A percentile compares a stretch with the other conserved stretches of the same genome.
Conservation (phyloP, 2,113 vertebrate genomes). For the Rhynchopsitta pachyrhyncha region DNA sequence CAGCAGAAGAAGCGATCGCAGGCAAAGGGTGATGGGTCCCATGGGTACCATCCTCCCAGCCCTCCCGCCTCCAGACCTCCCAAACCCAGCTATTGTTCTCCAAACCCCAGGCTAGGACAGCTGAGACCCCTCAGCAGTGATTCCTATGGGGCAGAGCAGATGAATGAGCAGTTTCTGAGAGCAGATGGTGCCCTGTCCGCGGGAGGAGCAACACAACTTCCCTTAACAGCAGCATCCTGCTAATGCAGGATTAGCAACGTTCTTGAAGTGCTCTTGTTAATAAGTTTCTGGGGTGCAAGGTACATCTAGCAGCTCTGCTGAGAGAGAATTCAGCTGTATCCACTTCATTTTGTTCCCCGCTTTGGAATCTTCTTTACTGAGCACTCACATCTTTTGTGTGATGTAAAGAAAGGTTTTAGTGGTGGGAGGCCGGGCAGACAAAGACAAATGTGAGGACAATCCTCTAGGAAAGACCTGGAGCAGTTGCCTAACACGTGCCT, state of each 20-base stretch:
- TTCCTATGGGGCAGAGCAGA: slow-evolving; percentile 25
- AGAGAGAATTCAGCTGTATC: background rate
- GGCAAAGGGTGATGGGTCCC: background rate
- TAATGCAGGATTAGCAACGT: slow-evolving; percentile 29
- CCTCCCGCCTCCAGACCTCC: background rate
- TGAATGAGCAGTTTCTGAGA: slow-evolving; percentile 60
- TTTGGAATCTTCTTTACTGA: background rate
- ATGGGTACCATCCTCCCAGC: background rate
- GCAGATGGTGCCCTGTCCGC: slow-evolving; percentile 69
- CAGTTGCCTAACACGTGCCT: rapidly evolving
- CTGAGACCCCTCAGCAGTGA: slow-evolving; percentile 39
- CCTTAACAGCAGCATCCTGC: slow-evolving; percentile 39
- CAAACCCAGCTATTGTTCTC: slow-evolving; percentile 53
- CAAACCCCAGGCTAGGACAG: slow-evolving; percentile 34
- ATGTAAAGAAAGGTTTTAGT: background rate
- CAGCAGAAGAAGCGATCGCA: background rate
- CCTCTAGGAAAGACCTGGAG: background rate
- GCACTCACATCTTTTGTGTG: rapidly evolving
- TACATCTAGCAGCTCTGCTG: background rate
- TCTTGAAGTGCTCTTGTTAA: slow-evolving; percentile 50
- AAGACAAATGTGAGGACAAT: background rate
- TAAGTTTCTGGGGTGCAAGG: slow-evolving; percentile 6
- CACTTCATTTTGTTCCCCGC: background rate
- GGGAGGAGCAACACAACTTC: slow-evolving; percentile 29
- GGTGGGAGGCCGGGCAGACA: background rate